Base-by-base conservation (phyloP, 2,888 invertebrate species). In the Rhagophthalmus giganteus region DNA sequence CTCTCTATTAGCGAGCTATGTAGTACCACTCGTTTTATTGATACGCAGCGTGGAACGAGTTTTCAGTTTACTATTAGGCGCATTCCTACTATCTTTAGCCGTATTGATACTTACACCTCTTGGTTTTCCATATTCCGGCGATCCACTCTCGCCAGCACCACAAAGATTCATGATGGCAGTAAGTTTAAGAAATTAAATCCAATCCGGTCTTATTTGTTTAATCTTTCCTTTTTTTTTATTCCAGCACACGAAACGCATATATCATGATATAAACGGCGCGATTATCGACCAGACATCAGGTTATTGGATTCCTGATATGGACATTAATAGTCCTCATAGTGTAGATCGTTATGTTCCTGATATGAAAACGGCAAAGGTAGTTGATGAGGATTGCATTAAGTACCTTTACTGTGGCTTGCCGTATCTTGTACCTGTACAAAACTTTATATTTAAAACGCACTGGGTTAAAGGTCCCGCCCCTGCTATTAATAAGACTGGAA, bases 341-440 rank as follows among this genome's bases (percentile, higher is more conserved):
- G 79, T 85, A 9, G 77, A 78, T 59, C 66, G 75, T 8, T 73
- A 80, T 53, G 80, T 83, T 46, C 80, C 81, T 31, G 79, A 81
- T 69, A 71, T 81, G 66, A 65, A 66, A 58, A 68, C 72, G 48
- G 75, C 79, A 7, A 61, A 74, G 58, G 62, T 75, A 42, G 76
- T 79, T 14, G 68, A 74, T 10, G 68, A 76, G 68, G 77, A 83
- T 61, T 90, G 90, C 72, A 72, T 76, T 37, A 74, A 77, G 46
- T 79, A 83, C 71, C 73, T 85, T 59, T 90, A 87, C 75, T 91
- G 90, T 75, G 90, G 90, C 47, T 77, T 86, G 74, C 90, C 91
- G 8, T 90, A 88, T 76, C 81, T 84, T 67, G 83, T 90, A 72
- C 90, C 91, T 25, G 86, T 87, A 59, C 77, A 82, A 51, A 77